These are phyloP conservation scores for Beris morrisii DNA, from an alignment of 2,888 invertebrate genomes.

Conservation along the genomic window DNA sequence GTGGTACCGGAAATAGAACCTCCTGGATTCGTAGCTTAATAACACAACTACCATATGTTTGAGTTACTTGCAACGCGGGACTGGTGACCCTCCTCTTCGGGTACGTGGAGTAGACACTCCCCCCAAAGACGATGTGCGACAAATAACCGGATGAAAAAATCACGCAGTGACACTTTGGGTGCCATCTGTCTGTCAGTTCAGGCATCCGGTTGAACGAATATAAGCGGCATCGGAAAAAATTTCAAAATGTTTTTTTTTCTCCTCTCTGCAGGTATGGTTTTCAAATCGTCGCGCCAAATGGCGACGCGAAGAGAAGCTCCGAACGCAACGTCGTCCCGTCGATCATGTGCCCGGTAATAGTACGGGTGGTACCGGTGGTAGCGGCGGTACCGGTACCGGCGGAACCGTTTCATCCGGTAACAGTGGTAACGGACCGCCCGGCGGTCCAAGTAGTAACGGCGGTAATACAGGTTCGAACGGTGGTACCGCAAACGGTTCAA, in stretches of 20 bases:
- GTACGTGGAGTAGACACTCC: no score
- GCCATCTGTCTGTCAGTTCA: background rate
- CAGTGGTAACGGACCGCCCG: conserved; percentile 22
- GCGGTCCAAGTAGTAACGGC: background rate
- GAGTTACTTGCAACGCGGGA: no score
- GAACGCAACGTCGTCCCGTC: conserved; percentile 77
- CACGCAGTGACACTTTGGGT: no score
- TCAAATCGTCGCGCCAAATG: conserved; percentile 99
- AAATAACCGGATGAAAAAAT: no score
- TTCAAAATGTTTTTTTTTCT: background rate
- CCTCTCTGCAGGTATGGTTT: conserved; percentile 81
- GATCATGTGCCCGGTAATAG: conserved; percentile 48
- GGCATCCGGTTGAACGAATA: no score
- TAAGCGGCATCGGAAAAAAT: no score
- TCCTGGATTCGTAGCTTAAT: no score
- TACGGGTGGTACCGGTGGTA: conserved; percentile 35
- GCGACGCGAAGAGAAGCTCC: conserved; percentile 97
- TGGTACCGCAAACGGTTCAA: background rate
- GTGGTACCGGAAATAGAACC: no score
- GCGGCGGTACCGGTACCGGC: background rate
- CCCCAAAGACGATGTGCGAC: no score
- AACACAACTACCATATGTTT: no score
- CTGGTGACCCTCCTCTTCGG: no score
- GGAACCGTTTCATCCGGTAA: conserved; percentile 18
- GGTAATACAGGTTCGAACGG: background rate